These are phyloP conservation scores for Drosophila hawaiiensis DNA, from an alignment of 2,888 invertebrate genomes.

Conservation along the genomic window DNA sequence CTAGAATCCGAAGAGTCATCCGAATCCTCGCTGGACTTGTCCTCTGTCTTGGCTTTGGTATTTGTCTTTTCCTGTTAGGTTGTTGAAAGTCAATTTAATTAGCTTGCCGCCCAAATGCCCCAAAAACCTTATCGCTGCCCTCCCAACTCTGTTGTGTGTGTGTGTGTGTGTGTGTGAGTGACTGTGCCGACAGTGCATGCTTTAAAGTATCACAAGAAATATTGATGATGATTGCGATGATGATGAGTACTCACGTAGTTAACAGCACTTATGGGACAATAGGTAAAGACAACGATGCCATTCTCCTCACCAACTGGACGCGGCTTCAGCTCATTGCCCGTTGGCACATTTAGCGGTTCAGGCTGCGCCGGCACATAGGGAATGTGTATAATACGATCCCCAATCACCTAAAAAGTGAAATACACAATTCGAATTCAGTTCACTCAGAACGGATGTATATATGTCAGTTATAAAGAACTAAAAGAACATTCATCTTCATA, in stretches of 20 bases:
- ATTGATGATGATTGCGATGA: neutral
- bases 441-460: neutral
- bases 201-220: neutral
- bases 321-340: slow-evolving; percentile 92
- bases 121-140: slow-evolving; percentile 4
- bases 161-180: neutral
- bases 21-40: slow-evolving; percentile 82
- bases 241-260: slow-evolving; percentile 90
- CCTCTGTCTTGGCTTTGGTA: slow-evolving; percentile 50
- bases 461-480: neutral
- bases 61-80: slow-evolving; percentile 52
- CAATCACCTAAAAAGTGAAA: slow-evolving; percentile 89
- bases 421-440: neutral
- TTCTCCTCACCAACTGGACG: slow-evolving; percentile 94
- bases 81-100: slow-evolving; percentile 29
- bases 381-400: slow-evolving; percentile 92
- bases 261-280: slow-evolving; percentile 93
- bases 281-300: slow-evolving; percentile 93
- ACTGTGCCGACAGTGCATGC: slow-evolving; percentile 32
- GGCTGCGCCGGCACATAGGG: slow-evolving; percentile 89
- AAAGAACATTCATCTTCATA: neutral
- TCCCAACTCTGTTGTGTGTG: neutral
- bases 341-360: slow-evolving; percentile 92
- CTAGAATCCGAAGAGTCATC: slow-evolving; percentile 83
- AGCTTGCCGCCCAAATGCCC: slow-evolving; percentile 3